Base-by-base conservation (phyloP, 1,140 invertebrate species). In the Goniozus legneri region DNA sequence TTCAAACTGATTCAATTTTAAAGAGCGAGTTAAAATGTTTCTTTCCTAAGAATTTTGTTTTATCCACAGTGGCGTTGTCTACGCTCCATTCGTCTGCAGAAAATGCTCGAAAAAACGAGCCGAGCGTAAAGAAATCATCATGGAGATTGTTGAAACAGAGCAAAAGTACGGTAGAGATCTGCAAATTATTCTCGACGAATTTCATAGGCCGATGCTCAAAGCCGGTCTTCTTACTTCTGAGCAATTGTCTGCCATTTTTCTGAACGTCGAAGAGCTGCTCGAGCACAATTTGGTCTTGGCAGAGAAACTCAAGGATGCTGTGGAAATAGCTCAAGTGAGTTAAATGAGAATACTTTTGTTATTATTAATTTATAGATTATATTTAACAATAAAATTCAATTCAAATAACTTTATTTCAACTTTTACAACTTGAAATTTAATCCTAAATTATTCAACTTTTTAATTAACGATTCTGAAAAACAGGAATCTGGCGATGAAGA, bases 131-230 rank as follows among this genome's bases (percentile, higher is more conserved):
- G 92, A 97, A 77, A 96, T 95, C 14, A 91, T 98, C 37, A 88
- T 87, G 1, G 95, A 98, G 78, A 95, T 97, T 50, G 89, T 95
- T 2, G 94, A 97, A 71, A 97, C 94, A 1, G 95, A 98, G 77
- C 86, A 94, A 56, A 97, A 95, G 67, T 97, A 97, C 67, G 92
- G 92, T 2, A 78, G 92, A 54, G 93, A 97, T 77, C 76, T 97
- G 52, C 85, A 88, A 61, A 94, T 97, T 34, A 89, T 97, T 46
- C 73, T 92, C 33, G 91, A 97, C 70, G 92, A 98, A 69, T 97
- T 97, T 73, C 92, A 93, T 70, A 85, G 88, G 60, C 94, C 92
- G 0, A 95, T 96, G 86, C 77, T 92, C 52, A 87, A 92, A 22
- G 92, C 92, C 41, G 92, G 92, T 42, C 72, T 91, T 33, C 76